Percentiles rank a stretch among this genome's conserved stretches.
Evolutionary conservation across 2,113 vertebrate genomes (phyloP).

Genomic region (Salvator merianae): DNA sequence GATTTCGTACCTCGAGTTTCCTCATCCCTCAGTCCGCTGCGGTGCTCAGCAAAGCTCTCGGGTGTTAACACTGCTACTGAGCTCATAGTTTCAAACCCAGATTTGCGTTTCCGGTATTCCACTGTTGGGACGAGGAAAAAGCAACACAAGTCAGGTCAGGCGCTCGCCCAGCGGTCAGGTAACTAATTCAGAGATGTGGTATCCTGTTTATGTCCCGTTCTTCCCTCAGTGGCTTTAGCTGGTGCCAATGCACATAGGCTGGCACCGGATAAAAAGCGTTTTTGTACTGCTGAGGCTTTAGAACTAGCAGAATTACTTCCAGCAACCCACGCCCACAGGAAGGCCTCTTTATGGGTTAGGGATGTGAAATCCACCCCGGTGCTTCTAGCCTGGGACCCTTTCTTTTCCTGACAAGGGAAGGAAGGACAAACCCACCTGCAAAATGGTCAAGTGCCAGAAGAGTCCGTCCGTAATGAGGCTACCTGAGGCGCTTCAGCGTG

Average conservation of each 20-base stretch:
- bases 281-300: no score
- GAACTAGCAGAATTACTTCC: no score
- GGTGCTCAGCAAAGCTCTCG: slow-evolving; percentile 82
- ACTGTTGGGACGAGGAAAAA: slow-evolving; percentile 31
- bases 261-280: no score
- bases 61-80: slow-evolving; percentile 81
- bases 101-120: slow-evolving; percentile 76
- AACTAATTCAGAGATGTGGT: not conserved
- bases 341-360: not conserved
- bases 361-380: not conserved
- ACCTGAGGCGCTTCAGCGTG: slow-evolving; percentile 78
- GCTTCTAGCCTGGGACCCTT: not conserved
- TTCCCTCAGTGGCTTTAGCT: no score
- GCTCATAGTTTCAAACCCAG: slow-evolving; percentile 80
- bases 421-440: slow-evolving; percentile 71
- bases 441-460: slow-evolving; percentile 84
- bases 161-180: not conserved
- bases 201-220: no score
- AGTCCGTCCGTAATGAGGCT: slow-evolving; percentile 82
- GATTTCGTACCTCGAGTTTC: slow-evolving; percentile 70
- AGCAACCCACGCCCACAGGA: no score
- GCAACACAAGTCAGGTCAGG: not conserved
- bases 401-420: not conserved
- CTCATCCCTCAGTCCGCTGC: slow-evolving; percentile 77
- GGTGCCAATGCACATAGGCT: no score